Conservation (phyloP, 2,888 invertebrate species). For the Lepidonotus clava region DNA sequence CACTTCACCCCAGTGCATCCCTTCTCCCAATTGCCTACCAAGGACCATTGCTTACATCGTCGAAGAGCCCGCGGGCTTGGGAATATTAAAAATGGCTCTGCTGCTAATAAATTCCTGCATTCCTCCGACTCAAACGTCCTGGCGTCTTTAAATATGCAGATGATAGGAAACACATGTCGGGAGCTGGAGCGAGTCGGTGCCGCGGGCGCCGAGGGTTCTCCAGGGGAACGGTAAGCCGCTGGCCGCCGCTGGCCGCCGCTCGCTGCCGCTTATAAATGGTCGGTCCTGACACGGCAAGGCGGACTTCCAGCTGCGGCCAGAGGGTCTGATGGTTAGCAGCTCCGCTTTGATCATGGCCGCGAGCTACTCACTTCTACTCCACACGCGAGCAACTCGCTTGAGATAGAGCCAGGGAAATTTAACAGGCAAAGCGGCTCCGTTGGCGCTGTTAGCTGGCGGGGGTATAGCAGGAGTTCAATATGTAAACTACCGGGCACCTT, state of each 20-base stretch:
- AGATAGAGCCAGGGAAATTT: no score
- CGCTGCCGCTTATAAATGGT: background rate
- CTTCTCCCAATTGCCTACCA: background rate
- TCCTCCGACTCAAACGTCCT: background rate
- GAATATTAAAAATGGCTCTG: background rate
- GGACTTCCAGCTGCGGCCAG: background rate
- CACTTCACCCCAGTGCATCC: background rate
- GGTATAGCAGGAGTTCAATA: no score
- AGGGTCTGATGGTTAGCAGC: background rate
- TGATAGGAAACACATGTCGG: background rate
- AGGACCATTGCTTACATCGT: background rate
- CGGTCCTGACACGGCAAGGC: background rate
- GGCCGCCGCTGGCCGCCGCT: background rate
- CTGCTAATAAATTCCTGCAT: conserved; percentile 16
- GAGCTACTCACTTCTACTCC: conserved; percentile 12
- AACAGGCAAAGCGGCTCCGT: no score
- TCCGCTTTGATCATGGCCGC: conserved; percentile 23
- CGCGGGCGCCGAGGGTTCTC: background rate
- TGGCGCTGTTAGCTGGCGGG: no score
- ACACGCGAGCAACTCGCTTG: background rate
- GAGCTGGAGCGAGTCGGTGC: background rate
- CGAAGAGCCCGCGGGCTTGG: background rate
- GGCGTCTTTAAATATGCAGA: background rate
- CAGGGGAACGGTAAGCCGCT: background rate
- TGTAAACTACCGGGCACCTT: no score